Evolutionary conservation across 2,113 vertebrate genomes (phyloP).

Genomic region (Engystomops pustulosus): DNA sequence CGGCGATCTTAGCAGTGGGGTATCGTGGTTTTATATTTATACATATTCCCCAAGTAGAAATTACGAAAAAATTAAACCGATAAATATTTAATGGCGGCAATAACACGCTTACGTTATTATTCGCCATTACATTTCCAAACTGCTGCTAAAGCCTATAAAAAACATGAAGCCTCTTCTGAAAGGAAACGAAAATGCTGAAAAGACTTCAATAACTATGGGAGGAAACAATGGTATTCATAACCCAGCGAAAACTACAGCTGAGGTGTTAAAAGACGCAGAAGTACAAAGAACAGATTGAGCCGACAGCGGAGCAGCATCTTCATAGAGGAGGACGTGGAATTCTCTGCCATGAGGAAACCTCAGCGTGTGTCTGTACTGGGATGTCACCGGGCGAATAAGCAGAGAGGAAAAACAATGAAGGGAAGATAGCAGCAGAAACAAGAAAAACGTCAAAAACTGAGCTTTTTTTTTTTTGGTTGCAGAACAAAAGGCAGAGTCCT

Average conservation of each 20-base stretch:
- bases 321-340: not conserved
- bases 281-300: slow-evolving; percentile 8
- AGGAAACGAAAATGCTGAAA: not conserved
- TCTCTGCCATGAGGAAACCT: not conserved
- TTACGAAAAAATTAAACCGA: not conserved
- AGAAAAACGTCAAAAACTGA: not conserved
- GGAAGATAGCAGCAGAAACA: not conserved
- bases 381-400: slow-evolving; percentile 9
- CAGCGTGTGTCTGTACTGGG: not conserved
- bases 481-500: slow-evolving; percentile 7
- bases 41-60: too few relatives aligned
- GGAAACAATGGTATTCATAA: not conserved
- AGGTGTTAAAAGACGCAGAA: slow-evolving; percentile 1
- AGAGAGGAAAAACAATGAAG: slow-evolving; percentile 4
- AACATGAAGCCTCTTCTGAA: not conserved
- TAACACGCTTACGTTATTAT: not conserved
- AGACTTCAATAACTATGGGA: not conserved
- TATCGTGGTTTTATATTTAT: too few relatives aligned
- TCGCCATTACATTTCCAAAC: not conserved
- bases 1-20: too few relatives aligned
- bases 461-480: not conserved
- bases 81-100: not conserved
- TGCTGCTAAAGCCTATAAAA: not conserved
- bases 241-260: not conserved
- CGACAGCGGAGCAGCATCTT: not conserved